These are phyloP conservation scores for Myiotriccus ornatus DNA, from an alignment of 2,797 vertebrate genomes.

Conservation along the genomic window DNA sequence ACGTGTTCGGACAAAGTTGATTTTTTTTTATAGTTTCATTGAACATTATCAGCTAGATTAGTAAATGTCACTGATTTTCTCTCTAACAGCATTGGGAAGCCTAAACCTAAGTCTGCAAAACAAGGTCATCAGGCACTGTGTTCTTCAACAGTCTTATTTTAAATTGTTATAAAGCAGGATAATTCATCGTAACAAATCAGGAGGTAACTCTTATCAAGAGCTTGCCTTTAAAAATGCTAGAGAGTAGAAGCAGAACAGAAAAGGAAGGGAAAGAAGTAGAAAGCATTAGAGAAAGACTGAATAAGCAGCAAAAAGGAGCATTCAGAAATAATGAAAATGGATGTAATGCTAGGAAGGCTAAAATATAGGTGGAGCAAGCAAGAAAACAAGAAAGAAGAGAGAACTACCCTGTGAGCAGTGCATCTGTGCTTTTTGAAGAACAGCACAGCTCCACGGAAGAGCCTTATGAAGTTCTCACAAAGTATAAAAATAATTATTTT, in stretches of 20 bases:
- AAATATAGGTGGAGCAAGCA: neutral
- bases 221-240: neutral
- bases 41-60: constrained; percentile 2
- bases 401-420: neutral
- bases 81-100: neutral
- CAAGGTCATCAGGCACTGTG: neutral
- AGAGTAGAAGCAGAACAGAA: neutral
- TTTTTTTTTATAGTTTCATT: neutral
- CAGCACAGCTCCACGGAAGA: fast-evolving
- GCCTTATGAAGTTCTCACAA: neutral
- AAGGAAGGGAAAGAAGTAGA: neutral
- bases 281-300: neutral
- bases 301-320: neutral
- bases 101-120: constrained; percentile 8
- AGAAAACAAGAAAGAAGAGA: neutral
- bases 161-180: neutral
- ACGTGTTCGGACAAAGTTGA: neutral
- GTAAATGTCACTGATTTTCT: neutral
- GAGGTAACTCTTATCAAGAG: neutral
- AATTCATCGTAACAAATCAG: neutral
- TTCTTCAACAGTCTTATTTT: neutral
- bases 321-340: neutral
- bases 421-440: neutral
- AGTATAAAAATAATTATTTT: neutral
- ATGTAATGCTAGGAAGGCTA: neutral